Base-by-base conservation (phyloP, 2,888 invertebrate genomes). In the Ormyrus nitidulus region DNA sequence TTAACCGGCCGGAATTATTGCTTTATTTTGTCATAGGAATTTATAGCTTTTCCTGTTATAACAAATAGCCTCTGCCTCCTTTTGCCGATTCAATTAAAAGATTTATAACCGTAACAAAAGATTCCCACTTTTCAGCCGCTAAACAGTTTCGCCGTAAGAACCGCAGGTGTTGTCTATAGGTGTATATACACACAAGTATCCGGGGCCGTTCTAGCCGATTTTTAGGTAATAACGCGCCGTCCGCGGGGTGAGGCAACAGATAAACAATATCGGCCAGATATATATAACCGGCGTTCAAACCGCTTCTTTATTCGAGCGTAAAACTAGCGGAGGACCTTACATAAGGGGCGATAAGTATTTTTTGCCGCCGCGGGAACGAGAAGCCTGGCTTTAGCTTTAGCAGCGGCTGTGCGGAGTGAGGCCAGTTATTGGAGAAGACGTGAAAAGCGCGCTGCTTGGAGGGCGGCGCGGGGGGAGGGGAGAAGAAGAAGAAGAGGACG, bases 51-150 rank as follows among this genome's bases (percentile, higher is more conserved):
- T 72, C 72, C 61, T 10, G 59, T 61, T 66, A 65, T 48, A 78
- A 72, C 72, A 61, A 72, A 54, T 51, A 19, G 72, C 34, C 34
- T 7, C 56, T 48, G 10, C 62, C 19, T 74, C 34, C n/a, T 19
- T 19, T 19, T 19, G 54, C 53, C 77, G 70, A 77, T 71, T 70
- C 62, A 77, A 77, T 77, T 71, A 71, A 77, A 62, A 44, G 70
- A 58, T 77, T 71, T 77, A 77, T 65, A 13, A 7, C 70, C 56
- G 44, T 34, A 53, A 64, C 70, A 58, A 77, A 77, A 71, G 51
- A 66, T 72, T 72, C 19, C 5, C 2, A 54, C 61, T 58, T 65
- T 51, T 71, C 58, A 59, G 49, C 48, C 13, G 44, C 51, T 66
- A 58, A 71, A 53, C 51, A 53, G 2, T 69, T 34, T 6, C 34